A percentile compares a stretch with the other conserved stretches of the same genome.
Conservation (phyloP, 2,888 invertebrate species). For the Gortyna flavago region DNA sequence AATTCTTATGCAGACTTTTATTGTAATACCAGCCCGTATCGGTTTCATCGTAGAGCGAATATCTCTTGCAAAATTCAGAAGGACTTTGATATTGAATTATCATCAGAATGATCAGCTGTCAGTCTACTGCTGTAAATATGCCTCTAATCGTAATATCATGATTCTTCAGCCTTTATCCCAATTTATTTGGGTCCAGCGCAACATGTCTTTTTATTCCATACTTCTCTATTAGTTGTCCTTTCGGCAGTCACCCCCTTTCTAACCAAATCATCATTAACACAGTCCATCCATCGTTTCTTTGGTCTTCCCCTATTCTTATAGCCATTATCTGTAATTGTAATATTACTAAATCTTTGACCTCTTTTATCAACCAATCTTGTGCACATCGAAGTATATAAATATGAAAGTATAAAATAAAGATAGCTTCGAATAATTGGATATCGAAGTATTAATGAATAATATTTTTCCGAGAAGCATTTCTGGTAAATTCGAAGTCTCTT, state of each 20-base stretch:
- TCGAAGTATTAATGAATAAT: not conserved
- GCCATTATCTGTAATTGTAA: not conserved
- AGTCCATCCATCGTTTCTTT: not conserved
- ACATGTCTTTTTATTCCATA: not conserved
- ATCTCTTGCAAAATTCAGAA: not conserved
- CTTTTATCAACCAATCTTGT: not conserved
- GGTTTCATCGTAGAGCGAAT: not conserved
- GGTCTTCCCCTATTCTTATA: not conserved
- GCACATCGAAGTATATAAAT: not conserved
- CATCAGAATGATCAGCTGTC: not conserved
- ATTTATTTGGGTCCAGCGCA: not conserved
- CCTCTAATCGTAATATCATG: not conserved
- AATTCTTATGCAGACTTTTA: slow-evolving; percentile 24
- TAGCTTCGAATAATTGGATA: not conserved
- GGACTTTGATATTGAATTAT: not conserved
- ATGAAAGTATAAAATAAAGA: not conserved
- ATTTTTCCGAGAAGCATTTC: not conserved
- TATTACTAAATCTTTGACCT: not conserved
- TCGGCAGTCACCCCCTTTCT: not conserved
- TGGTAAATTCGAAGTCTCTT: not conserved
- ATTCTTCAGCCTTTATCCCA: not conserved
- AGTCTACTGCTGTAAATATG: not conserved
- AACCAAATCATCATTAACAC: not conserved
- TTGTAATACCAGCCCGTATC: not conserved
- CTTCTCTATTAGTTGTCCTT: not conserved